These are phyloP conservation scores for Pardalotus punctatus DNA, from an alignment of 2,113 vertebrate species.

Conservation along the genomic window DNA sequence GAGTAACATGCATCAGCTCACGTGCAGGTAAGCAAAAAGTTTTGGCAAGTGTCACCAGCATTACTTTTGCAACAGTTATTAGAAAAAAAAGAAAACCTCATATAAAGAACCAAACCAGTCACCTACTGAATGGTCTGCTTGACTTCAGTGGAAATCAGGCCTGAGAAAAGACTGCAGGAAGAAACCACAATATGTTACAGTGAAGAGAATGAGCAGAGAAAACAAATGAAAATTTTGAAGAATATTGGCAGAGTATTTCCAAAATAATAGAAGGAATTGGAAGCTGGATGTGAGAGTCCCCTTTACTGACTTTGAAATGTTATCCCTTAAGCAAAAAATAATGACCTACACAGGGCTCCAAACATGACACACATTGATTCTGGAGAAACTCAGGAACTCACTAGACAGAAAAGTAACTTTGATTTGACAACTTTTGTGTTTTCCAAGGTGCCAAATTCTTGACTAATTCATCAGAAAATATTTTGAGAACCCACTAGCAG, in stretches of 20 bases:
- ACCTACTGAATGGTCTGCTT: not conserved
- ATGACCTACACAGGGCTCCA: not conserved
- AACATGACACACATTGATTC: not conserved
- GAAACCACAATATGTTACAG: not conserved
- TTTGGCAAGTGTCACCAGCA: not conserved
- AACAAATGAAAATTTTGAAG: not conserved
- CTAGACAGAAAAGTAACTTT: not conserved
- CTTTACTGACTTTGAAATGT: not conserved
- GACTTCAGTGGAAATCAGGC: not conserved
- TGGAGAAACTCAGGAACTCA: not conserved
- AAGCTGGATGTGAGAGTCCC: not conserved
- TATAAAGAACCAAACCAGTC: not conserved
- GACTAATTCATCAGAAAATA: not conserved
- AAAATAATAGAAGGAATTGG: not conserved
- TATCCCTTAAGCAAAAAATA: not conserved
- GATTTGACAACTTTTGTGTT: not conserved
- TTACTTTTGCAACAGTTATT: slow-evolving; percentile 12
- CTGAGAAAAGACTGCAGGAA: not conserved
- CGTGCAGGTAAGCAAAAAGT: not conserved
- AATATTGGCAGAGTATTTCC: not conserved
- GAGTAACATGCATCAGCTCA: not conserved
- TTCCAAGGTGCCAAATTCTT: not conserved
- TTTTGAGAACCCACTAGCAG: not conserved
- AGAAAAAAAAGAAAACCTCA: not conserved
- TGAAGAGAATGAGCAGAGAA: not conserved